Conservation (phyloP, 2,113 vertebrate genomes). For the Artemisiospiza belli region DNA sequence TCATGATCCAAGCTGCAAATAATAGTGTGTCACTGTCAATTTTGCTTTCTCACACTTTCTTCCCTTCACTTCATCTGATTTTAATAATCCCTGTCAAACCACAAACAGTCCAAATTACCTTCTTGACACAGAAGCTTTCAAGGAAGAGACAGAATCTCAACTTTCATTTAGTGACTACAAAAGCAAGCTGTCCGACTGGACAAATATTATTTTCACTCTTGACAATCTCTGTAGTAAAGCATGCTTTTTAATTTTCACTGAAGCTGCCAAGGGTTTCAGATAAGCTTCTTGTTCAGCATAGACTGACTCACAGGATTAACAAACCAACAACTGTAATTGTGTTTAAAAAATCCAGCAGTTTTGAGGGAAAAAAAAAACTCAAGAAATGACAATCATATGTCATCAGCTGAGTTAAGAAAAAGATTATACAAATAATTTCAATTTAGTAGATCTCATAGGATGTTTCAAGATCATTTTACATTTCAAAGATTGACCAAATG, state of each 20-base stretch:
- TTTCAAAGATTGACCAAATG: neutral
- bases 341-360: constrained; percentile 63
- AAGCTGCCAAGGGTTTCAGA: constrained; percentile 77
- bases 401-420: constrained; percentile 75
- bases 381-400: constrained; percentile 57
- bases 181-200: constrained; percentile 96
- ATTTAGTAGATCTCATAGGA: neutral
- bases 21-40: constrained; percentile 98
- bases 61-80: constrained; percentile 92
- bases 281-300: constrained; percentile 73
- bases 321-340: constrained; percentile 82
- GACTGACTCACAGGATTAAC: constrained; percentile 82
- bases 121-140: constrained; percentile 88
- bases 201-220: constrained; percentile 97
- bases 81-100: constrained; percentile 99
- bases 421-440: constrained; percentile 13
- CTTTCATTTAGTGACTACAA: constrained; percentile 97
- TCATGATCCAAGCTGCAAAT: constrained; percentile 93
- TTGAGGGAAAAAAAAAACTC: constrained; percentile 4
- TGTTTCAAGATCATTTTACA: neutral
- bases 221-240: constrained; percentile 92
- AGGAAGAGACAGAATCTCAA: constrained; percentile 93
- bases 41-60: constrained; percentile 88
- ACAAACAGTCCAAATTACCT: constrained; percentile 92
- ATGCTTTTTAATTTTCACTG: constrained; percentile 88